A percentile compares a stretch with the other conserved stretches of the same genome.
Evolutionary conservation across 2,797 vertebrate species (phyloP).

Genomic region (Podarcis siculus): DNA sequence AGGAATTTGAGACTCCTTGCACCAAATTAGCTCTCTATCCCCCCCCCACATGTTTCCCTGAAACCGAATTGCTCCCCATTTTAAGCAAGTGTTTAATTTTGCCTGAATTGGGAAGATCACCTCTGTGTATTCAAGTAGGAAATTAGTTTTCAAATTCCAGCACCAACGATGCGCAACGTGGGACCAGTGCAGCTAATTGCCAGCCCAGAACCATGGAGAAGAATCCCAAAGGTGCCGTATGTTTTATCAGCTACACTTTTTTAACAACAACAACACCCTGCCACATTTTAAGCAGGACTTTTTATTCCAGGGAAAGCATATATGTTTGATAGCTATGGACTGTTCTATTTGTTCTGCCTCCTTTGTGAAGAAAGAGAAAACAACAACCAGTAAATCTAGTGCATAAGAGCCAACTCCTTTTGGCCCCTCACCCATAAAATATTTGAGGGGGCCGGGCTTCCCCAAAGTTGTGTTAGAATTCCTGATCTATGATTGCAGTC

Average conservation of each 20-base stretch:
- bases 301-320: background rate
- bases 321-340: background rate
- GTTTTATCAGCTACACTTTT: background rate
- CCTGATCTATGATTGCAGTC: too few species aligned
- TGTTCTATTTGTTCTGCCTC: background rate
- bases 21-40: too few species aligned
- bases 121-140: background rate
- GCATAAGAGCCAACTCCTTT: too few species aligned
- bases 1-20: background rate
- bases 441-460: too few species aligned
- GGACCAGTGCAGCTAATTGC: background rate
- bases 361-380: background rate
- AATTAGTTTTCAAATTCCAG: constrained; percentile 5
- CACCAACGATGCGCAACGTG: background rate
- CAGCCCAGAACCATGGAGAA: background rate
- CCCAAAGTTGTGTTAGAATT: too few species aligned
- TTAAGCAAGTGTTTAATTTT: constrained; percentile 1
- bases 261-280: background rate
- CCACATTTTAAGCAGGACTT: background rate
- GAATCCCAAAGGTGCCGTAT: background rate
- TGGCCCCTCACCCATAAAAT: too few species aligned
- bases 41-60: background rate
- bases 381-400: background rate
- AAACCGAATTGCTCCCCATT: background rate
- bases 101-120: background rate